Conservation (phyloP, 2,797 vertebrate genomes). For the Lagorchestes hirsutus region DNA sequence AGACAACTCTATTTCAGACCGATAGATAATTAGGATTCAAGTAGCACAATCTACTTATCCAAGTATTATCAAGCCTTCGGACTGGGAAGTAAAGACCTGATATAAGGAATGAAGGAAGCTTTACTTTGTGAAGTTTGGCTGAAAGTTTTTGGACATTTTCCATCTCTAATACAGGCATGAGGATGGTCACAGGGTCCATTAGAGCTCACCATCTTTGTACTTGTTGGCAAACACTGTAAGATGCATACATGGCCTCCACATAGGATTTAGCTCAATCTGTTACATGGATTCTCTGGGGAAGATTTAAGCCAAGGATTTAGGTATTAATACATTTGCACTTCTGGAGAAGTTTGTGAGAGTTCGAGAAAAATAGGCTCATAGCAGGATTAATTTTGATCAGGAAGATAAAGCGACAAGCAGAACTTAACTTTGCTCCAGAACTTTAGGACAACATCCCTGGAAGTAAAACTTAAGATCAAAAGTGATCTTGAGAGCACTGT, state of each 20-base stretch:
- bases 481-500: neutral
- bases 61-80: no score
- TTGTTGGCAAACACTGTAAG: neutral
- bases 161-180: neutral
- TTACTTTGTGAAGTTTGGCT: neutral
- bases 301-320: neutral
- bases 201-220: neutral
- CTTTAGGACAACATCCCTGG: neutral
- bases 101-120: neutral
- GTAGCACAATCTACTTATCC: neutral
- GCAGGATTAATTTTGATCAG: neutral
- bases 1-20: neutral
- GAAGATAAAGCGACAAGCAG: neutral
- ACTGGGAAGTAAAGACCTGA: neutral
- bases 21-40: neutral
- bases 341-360: neutral
- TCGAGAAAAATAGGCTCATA: neutral
- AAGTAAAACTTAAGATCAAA: conserved; percentile 21
- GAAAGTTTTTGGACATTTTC: neutral
- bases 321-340: neutral
- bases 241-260: neutral
- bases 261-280: neutral
- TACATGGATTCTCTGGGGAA: neutral
- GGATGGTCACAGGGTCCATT: neutral
- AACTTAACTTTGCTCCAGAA: neutral